Evolutionary conservation across 2,888 invertebrate species (phyloP), one percentile per base, ranked within the genome.

Genomic region (Harpalus rufipes): DNA sequence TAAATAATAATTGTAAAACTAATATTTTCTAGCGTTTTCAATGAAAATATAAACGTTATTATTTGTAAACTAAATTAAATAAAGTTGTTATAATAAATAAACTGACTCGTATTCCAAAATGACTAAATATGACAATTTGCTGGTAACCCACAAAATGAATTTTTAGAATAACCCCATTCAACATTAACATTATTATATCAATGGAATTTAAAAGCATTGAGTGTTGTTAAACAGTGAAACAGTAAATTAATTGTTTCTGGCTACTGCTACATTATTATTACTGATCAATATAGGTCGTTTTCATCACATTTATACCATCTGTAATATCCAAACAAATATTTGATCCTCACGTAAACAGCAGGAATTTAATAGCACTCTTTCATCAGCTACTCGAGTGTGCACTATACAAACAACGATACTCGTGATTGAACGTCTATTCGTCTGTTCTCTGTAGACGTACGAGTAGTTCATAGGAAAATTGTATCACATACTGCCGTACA

Each of bases 281-380:
- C 63, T 21, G 63, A 63, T 63, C 63, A 25, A 63, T 63, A 63
- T 21, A 21, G 18, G 18, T 59, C 25, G 18, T 51, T 63, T 25
- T 12, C 63, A 63, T 63, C 63, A 63, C 63, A 63, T 51, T 51
- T 51, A 51, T 51, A 51, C 44, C 44, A 12, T 63, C 25, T 21
- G 25, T 63, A 63, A 59, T 59, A 16, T 59, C 18, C 59, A 59
- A 59, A 59, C 59, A 59, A 59, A 59, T 59, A 59, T 59, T 59
- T 59, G 59, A 59, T 16, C 59, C 14, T 4, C n/a, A 58, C 16
- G 16, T 14, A 58, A 14, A 58, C 59, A 16, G 59, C n/a, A n/a
- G 59, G 16, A 14, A 59, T 59, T 59, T 59, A 59, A 16, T 16
- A 16, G 59, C 14, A 16, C n/a, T 59, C 59, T 59, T 59, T 59